Evolutionary conservation across 1,140 invertebrate species (phyloP), one percentile per base, ranked within the genome.

Genomic region (Calliphora vicina): DNA sequence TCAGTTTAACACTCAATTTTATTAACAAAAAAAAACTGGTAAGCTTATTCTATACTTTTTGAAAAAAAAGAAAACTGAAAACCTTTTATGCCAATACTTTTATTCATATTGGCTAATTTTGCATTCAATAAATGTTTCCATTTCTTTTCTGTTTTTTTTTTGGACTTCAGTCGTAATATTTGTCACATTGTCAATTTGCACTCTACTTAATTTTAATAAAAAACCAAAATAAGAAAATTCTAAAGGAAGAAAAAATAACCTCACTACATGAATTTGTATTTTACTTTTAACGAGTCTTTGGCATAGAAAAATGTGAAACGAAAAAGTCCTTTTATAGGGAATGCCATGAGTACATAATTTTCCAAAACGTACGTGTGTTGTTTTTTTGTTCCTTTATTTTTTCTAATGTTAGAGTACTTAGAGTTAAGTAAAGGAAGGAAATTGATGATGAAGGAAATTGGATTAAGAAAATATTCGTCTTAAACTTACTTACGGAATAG

Each of bases 181-280:
- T 67, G 61, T 67, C 61, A 67, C 61, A 67, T 67, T 67, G 61
- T 67, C 61, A 67, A 67, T 67, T 67, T 67, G 61, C 61, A 67
- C 61, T 67, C 61, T 20, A 67, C 61, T 67, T 67, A 67, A 23
- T 67, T 67, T 67, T 67, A 20, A 67, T 67, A 67, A 67, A 67
- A 50, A 50, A 50, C 12, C 45, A 50, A 50, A 50, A 50, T 15
- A 50, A 50, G 17, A 50, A 50, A 15, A 6, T 35, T 35, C 12
- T 50, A 50, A 50, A 50, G 17, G 0, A 17, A 15, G 4, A 17
- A 45, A 45, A 4, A 50, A 50, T 4, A 50, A 50, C 1, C 3
- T 50, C 1, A 13, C 2, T 50, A 50, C 45, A 50, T 50, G 45
- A 50, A 50, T 35, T 35, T 35, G 35, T 35, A 5, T 35, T 35